Conservation (phyloP, 2,797 vertebrate genomes). For the Acanthiza pusilla region DNA sequence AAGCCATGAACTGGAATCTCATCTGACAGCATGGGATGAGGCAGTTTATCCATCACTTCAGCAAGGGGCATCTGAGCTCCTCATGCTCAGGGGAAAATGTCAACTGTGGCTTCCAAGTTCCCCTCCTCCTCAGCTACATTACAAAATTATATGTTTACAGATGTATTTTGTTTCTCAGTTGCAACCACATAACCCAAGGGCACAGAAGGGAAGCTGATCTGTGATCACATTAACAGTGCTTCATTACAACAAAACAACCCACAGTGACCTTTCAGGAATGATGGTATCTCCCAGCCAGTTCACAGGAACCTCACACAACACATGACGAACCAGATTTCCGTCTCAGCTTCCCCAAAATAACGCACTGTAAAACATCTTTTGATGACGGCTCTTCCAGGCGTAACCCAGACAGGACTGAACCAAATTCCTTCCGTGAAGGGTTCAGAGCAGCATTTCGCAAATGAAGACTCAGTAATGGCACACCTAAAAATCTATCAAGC, state of each 20-base stretch:
- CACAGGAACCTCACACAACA: background rate
- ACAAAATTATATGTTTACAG: background rate
- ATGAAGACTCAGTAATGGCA: background rate
- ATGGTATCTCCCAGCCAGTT: background rate
- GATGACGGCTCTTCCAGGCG: background rate
- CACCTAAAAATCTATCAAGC: background rate
- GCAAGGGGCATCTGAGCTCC: background rate
- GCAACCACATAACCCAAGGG: background rate
- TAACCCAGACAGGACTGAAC: background rate
- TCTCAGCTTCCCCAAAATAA: background rate
- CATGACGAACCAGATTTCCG: background rate
- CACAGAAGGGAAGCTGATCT: background rate
- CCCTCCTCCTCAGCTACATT: background rate
- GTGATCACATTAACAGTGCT: background rate
- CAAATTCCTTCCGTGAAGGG: background rate
- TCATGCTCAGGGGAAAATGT: background rate
- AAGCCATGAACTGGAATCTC: background rate
- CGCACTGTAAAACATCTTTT: background rate
- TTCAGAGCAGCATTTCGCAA: background rate
- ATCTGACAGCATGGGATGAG: background rate
- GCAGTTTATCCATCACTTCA: background rate
- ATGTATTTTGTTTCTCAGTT: background rate
- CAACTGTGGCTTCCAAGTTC: background rate
- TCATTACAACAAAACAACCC: background rate
- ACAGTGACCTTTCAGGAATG: slow-evolving; percentile 9